Base-by-base conservation (phyloP, 2,888 invertebrate genomes). In the Pterostichus niger region DNA sequence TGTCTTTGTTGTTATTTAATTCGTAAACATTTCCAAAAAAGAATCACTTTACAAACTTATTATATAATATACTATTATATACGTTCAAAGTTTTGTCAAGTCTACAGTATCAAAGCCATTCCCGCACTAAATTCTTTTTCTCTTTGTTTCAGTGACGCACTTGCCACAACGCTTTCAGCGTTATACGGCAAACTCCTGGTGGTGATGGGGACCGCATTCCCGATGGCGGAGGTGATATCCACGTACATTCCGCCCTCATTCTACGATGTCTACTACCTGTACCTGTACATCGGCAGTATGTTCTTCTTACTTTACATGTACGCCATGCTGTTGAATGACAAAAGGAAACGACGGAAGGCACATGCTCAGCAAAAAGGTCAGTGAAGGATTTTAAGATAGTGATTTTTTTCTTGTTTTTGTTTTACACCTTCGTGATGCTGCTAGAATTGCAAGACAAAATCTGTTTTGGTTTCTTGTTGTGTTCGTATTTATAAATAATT, bases 201-300 rank as follows among this genome's bases (percentile, higher is more conserved):
- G 56, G 97, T 98, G 68, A 96, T 98, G 96, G 98, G 98, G 84
- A 95, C 97, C 85, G 97, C 98, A 13, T 97, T 98, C 90, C 98
- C 98, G 77, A 95, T 98, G 95, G 97, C 98, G 84, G 98, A 98
- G 92, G 97, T 98, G 86, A 97, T 98, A 89, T 97, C 97, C 61
- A 96, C 97, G 24, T 96, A 97, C 91, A 97, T 98, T 89, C 97
- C 98, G 87, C 96, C 97, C 85, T 96, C 97, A 40, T 97, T 97
- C 90, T 98, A 97, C 90, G 97, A 97, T 93, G 96, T 95, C 89
- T 90, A 90, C 85, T 90, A 90, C 85, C 90, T 94, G 79, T 94
- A 94, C 87, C 91, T 94, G 76, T 94, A 94, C 88, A 91, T 93
- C 85, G 94, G 93, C 83, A 94, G 94, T 86, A 94, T 94, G 91